Evolutionary conservation across 2,113 vertebrate genomes (phyloP), one percentile per base, ranked within the genome.

Genomic region (Ageneiosus marmoratus): DNA sequence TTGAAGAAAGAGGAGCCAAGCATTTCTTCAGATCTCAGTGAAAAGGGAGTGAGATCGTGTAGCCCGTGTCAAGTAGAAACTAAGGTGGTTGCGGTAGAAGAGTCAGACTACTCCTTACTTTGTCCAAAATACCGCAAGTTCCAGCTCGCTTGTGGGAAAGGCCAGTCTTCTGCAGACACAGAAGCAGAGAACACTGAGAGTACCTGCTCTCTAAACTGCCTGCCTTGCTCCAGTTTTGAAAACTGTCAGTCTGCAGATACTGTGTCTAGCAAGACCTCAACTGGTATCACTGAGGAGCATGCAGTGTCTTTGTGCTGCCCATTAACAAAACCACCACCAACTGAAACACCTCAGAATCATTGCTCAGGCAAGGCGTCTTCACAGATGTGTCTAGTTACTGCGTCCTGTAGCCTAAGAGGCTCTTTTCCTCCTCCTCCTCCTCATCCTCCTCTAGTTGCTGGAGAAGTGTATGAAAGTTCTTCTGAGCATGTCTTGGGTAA

Each of bases 101-200:
- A 79, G 27, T 46, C 41, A 4, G 90, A 90, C 27, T 85, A 87
- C 81, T 92, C 95, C 7, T 92, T 90, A 24, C 92, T 95, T 1
- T 97, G 96, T 80, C 97, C 96, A 27, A 97, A 98, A 83, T 98
- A 98, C 76, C 95, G 97, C 69, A 97, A 97, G 87, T 97, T 97
- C 89, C 96, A 97, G 85, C 93, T 95, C 12, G 97, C 97, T 13
- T 97, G 95, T 73, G 94, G 94, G 76, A 96, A 87, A 29, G 93
- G 94, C 85, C 91, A 90, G 90, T 85, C 91, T 77, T 90, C 89
- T 13, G 12, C 91, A 73, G 91, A 92, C 50, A 91, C 90, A 2
- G 88, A 91, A 89, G 88, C 92, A 53, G 87, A 87, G 18, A 34
- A 73, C 5, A 78, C 76, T 32, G 86, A 82, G 62, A 69, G 88